A percentile compares a stretch with the other conserved stretches of the same genome.
phyloP scores from a whole-genome alignment of 2,113 vertebrate genomes.

The Corvus cornix region DNA sequence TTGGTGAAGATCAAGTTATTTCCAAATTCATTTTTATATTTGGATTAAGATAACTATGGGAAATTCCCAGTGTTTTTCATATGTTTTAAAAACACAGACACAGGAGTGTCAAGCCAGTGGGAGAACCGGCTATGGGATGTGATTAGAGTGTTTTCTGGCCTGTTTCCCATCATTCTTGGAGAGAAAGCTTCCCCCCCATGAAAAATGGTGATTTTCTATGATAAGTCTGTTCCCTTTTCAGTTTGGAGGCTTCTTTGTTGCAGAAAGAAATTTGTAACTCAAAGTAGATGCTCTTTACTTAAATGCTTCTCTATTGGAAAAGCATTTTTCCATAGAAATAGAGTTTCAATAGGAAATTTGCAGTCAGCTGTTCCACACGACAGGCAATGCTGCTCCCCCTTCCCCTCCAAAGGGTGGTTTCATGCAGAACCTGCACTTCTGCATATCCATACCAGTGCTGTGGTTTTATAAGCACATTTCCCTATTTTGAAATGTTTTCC shows the following conservation, averaged over 20 bases:
- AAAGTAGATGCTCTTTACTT: constrained; percentile 28
- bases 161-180: not conserved
- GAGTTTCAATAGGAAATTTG: constrained; percentile 51
- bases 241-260: not conserved
- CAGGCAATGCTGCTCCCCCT: not conserved
- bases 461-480: constrained; percentile 35
- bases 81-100: not conserved
- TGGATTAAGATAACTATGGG: not conserved
- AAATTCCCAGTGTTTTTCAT: not conserved
- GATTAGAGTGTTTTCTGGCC: constrained; percentile 3
- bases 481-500: constrained; percentile 38
- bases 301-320: constrained; percentile 32
- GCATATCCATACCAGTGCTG: not conserved
- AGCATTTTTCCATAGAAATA: constrained; percentile 42
- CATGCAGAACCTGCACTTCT: constrained; percentile 20
- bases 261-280: constrained; percentile 32
- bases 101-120: not conserved
- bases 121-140: not conserved
- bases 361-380: not conserved
- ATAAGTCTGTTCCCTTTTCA: constrained; percentile 34
- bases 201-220: not conserved
- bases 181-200: not conserved
- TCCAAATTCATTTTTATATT: not conserved
- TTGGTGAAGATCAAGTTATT: not conserved
- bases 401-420: not conserved